Conservation (phyloP, 2,113 vertebrate species). For the Hippocampus barbouri region DNA sequence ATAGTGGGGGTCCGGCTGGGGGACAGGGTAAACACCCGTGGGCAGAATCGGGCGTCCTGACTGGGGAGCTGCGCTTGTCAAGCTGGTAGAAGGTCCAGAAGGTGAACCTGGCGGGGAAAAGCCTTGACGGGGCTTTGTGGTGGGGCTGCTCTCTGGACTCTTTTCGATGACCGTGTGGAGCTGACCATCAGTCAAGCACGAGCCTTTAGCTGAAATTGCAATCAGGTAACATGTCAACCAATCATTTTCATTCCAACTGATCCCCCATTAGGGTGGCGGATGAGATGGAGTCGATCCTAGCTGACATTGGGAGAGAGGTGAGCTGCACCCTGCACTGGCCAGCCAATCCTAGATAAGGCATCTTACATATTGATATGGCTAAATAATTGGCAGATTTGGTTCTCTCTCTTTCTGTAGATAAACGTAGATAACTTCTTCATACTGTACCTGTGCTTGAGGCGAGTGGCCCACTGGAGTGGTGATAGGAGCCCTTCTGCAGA, state of each 20-base stretch:
- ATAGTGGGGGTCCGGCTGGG: conserved; percentile 82
- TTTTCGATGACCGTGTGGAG: conserved; percentile 90
- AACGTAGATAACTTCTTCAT: background rate
- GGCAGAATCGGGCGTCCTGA: conserved; percentile 79
- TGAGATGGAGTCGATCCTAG: background rate
- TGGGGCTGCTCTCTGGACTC: conserved; percentile 91
- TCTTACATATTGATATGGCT: too few species aligned
- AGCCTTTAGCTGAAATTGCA: conserved; percentile 61
- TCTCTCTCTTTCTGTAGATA: background rate
- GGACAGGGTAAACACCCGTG: conserved; percentile 78
- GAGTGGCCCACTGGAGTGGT: conserved; percentile 64
- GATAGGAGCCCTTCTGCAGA: conserved; percentile 75
- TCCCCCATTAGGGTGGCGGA: background rate
- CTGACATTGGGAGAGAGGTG: too few species aligned
- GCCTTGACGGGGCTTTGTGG: conserved; percentile 78
- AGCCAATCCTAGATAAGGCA: background rate
- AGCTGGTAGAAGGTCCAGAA: conserved; percentile 50
- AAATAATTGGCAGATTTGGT: background rate
- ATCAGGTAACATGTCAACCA: background rate
- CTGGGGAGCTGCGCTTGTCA: conserved; percentile 52
- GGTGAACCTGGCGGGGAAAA: conserved; percentile 65
- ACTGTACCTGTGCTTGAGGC: conserved; percentile 54
- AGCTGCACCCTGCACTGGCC: background rate
- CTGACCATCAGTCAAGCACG: conserved; percentile 77
- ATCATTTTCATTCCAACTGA: background rate